Percentiles rank a stretch among this genome's conserved stretches.
These are phyloP conservation scores for Diloba caeruleocephala DNA, from an alignment of 2,888 invertebrate genomes.

Conservation along the genomic window DNA sequence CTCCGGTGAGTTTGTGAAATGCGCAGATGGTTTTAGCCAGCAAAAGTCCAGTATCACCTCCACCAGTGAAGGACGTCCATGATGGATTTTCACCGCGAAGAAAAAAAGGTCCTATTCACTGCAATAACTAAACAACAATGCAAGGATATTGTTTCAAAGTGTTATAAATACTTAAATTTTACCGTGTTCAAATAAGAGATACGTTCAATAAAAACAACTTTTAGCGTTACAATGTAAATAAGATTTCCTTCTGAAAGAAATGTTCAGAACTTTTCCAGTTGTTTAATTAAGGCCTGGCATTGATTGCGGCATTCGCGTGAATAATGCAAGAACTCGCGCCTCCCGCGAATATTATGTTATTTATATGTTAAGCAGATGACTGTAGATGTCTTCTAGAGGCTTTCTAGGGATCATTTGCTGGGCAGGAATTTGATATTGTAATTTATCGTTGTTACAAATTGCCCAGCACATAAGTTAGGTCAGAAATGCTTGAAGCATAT, in stretches of 20 bases:
- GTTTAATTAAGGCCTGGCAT: constrained; percentile 62
- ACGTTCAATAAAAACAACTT: constrained; percentile 7
- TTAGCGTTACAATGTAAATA: constrained; percentile 32
- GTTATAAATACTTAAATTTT: background rate
- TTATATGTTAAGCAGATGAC: constrained; percentile 56
- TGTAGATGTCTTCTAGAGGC: constrained; percentile 21
- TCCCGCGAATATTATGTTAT: constrained; percentile 51
- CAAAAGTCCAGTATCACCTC: too few species aligned
- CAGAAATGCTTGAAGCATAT: constrained; percentile 9
- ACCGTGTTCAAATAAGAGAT: background rate
- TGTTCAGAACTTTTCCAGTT: constrained; percentile 48
- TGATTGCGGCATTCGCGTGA: constrained; percentile 55
- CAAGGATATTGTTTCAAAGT: background rate
- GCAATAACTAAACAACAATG: too few species aligned
- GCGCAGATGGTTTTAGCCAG: too few species aligned
- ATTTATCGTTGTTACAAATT: constrained; percentile 33
- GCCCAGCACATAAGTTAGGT: constrained; percentile 15
- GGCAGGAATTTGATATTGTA: constrained; percentile 40
- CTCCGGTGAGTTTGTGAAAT: too few species aligned
- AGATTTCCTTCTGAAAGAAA: constrained; percentile 34
- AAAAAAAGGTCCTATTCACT: too few species aligned
- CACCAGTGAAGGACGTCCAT: too few species aligned
- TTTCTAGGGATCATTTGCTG: constrained; percentile 31
- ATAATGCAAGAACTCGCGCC: constrained; percentile 61
- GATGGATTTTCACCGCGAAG: too few species aligned